Evolutionary conservation across 2,113 vertebrate species (phyloP).

Genomic region (Dissostichus mawsoni): DNA sequence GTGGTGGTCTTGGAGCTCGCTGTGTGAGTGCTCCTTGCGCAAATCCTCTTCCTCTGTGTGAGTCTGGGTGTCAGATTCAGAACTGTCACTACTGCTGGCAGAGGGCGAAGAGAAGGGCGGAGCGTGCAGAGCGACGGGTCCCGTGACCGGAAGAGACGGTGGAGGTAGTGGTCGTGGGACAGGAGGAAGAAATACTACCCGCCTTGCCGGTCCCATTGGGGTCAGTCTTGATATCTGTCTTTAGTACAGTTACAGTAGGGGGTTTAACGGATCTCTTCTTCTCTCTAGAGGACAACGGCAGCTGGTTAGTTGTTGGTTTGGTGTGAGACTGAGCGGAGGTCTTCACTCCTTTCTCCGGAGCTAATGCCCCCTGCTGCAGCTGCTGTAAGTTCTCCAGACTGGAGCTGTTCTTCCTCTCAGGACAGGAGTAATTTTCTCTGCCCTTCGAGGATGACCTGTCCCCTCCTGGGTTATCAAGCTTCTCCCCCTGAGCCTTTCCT

Average conservation of each 20-base stretch:
- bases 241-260: conserved; percentile 78
- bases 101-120: conserved; percentile 80
- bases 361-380: conserved; percentile 66
- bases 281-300: conserved; percentile 81
- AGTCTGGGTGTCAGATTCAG: conserved; percentile 81
- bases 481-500: conserved; percentile 75
- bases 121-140: conserved; percentile 63
- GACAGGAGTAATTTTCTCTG: conserved; percentile 76
- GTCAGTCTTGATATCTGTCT: conserved; percentile 86
- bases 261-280: conserved; percentile 88
- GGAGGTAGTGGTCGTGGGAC: conserved; percentile 72
- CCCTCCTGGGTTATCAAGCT: conserved; percentile 75
- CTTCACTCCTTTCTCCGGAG: conserved; percentile 72
- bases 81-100: conserved; percentile 83
- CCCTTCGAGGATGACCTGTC: conserved; percentile 85
- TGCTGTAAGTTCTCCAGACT: conserved; percentile 78
- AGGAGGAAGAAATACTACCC: conserved; percentile 70
- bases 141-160: conserved; percentile 69
- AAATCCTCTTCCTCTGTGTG: conserved; percentile 70
- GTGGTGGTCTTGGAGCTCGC: conserved; percentile 60
- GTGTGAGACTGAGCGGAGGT: conserved; percentile 70
- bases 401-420: conserved; percentile 77
- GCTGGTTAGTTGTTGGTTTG: conserved; percentile 81
- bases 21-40: conserved; percentile 56
- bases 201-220: conserved; percentile 79